A percentile compares a stretch with the other conserved stretches of the same genome.
These are phyloP conservation scores for Neodiprion lecontei DNA, from an alignment of 1,140 invertebrate species.

Conservation along the genomic window DNA sequence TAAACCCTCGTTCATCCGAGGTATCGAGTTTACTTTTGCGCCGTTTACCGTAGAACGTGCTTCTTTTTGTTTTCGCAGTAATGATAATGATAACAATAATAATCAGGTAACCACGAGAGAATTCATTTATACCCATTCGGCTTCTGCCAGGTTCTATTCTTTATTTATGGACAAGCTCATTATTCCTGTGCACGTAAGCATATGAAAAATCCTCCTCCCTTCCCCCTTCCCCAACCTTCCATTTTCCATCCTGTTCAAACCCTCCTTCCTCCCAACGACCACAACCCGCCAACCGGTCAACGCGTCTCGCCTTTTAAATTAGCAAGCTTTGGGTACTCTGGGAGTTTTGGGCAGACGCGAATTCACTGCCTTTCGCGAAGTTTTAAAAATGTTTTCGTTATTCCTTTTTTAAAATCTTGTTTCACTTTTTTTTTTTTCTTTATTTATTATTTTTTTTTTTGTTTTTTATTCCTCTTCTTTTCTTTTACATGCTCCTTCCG, in stretches of 20 bases:
- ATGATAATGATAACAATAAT: slow-evolving; percentile 50
- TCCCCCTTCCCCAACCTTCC: slow-evolving; percentile 16
- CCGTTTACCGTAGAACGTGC: too few relatives aligned
- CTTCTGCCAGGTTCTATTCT: slow-evolving; percentile 49
- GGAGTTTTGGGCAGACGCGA: neutral
- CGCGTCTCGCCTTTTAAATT: slow-evolving; percentile 36
- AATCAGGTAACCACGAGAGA: slow-evolving; percentile 48
- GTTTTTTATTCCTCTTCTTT: neutral
- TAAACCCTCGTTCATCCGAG: too few relatives aligned
- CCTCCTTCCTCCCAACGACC: neutral
- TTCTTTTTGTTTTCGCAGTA: slow-evolving; percentile 9
- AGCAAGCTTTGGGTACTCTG: slow-evolving; percentile 14
- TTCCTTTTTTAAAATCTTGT: too few relatives aligned
- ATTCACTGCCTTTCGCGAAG: neutral
- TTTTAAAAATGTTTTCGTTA: neutral
- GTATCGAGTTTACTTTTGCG: too few relatives aligned
- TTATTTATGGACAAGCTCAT: slow-evolving; percentile 62
- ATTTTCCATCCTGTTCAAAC: neutral
- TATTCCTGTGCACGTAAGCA: slow-evolving; percentile 62
- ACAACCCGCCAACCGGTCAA: neutral
- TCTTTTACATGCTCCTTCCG: neutral
- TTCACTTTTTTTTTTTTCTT: too few relatives aligned
- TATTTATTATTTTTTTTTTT: neutral
- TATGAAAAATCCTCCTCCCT: slow-evolving; percentile 53
- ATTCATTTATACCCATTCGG: slow-evolving; percentile 53